A percentile compares a stretch with the other conserved stretches of the same genome.
Conservation (phyloP, 2,797 vertebrate genomes). For the Ctenopoma multispine region DNA sequence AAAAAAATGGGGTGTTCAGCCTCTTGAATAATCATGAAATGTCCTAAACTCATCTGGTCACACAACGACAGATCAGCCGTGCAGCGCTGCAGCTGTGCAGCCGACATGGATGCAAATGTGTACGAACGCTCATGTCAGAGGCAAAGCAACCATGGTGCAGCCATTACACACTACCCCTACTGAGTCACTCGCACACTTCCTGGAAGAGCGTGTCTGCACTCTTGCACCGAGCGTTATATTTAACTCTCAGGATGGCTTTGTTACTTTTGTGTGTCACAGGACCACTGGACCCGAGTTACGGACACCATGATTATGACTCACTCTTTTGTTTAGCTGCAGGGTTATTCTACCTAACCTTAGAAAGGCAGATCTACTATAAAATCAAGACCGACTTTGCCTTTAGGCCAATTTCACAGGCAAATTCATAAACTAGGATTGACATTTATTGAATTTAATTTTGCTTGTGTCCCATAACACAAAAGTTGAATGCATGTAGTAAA, state of each 20-base stretch:
- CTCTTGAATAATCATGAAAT: constrained; percentile 11
- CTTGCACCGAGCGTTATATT: constrained; percentile 56
- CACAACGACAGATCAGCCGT: constrained; percentile 25
- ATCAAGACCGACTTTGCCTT: constrained; percentile 18
- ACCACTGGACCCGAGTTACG: constrained; percentile 52
- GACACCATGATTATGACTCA: constrained; percentile 54
- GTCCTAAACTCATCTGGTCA: background rate
- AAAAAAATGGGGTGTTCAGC: background rate
- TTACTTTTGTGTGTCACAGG: constrained; percentile 65
- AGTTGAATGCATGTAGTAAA: constrained; percentile 6
- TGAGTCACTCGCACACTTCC: constrained; percentile 71
- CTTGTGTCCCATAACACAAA: background rate
- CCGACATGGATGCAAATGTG: constrained; percentile 35
- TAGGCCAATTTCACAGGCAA: constrained; percentile 8
- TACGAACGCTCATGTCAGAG: constrained; percentile 22
- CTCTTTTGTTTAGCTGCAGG: constrained; percentile 51
- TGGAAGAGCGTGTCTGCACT: constrained; percentile 58
- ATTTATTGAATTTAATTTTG: background rate
- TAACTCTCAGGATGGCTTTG: constrained; percentile 63
- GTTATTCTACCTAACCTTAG: background rate
- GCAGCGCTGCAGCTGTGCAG: constrained; percentile 55
- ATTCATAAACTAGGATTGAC: constrained; percentile 21
- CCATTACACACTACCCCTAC: constrained; percentile 48
- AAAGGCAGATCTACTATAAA: background rate
- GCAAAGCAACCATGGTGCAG: constrained; percentile 22